Conservation (phyloP, 2,113 vertebrate species). For the Brienomyrus brachyistius region DNA sequence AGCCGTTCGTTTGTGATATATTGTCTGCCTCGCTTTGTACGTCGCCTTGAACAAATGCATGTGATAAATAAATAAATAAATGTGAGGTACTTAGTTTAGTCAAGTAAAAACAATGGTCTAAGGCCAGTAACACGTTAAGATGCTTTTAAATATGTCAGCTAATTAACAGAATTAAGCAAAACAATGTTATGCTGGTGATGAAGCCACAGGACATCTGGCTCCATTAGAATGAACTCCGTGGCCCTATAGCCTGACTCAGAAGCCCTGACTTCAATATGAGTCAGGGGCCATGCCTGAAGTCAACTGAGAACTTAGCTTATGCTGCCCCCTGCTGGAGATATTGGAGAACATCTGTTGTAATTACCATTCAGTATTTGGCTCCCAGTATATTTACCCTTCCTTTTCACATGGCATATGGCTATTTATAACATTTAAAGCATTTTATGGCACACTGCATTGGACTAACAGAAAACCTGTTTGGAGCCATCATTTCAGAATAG, state of each 20-base stretch:
- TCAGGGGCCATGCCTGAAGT: background rate
- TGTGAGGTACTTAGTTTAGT: background rate
- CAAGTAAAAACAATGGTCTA: background rate
- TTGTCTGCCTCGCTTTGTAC: background rate
- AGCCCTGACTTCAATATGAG: background rate
- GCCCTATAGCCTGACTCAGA: background rate
- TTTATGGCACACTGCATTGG: background rate
- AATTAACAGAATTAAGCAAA: background rate
- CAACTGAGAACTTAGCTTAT: background rate
- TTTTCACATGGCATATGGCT: background rate
- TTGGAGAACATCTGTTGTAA: background rate
- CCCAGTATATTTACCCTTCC: background rate
- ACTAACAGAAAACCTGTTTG: background rate
- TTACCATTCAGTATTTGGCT: background rate
- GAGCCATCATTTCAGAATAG: background rate
- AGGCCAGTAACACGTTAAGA: background rate
- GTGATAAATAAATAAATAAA: background rate
- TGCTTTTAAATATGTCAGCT: background rate
- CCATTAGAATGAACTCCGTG: background rate
- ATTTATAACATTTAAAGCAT: background rate
- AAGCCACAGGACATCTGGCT: background rate
- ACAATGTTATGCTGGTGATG: background rate
- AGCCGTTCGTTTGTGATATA: background rate
- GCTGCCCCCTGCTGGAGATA: constrained; percentile 11
- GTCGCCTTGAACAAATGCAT: background rate